Evolutionary conservation across 2,888 invertebrate species (phyloP).

Genomic region (Oscheius sp.): DNA sequence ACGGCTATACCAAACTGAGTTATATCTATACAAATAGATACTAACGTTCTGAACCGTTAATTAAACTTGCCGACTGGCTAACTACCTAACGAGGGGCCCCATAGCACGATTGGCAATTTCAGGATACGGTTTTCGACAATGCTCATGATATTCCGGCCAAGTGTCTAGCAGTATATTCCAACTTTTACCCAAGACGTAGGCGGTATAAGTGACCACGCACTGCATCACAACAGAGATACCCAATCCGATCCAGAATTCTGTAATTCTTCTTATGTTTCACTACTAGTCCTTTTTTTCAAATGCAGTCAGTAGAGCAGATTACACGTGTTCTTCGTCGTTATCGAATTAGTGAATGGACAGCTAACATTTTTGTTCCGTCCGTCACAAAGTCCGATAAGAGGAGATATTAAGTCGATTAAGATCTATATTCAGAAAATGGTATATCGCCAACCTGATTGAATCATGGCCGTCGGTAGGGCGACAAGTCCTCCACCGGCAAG

Average conservation of each 20-base stretch:
- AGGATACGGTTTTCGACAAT: conserved; percentile 67
- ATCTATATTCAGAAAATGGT: background rate
- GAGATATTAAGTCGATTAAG: background rate
- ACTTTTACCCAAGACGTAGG: conserved; percentile 62
- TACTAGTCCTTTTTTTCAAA: background rate
- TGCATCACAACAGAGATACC: conserved; percentile 55
- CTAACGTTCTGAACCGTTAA: conserved; percentile 43
- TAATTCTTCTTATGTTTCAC: conserved; percentile 28
- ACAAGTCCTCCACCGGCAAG: conserved; percentile 67
- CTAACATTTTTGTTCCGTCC: conserved; percentile 24
- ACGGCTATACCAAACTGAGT: conserved; percentile 66
- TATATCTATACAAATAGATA: conserved; percentile 61
- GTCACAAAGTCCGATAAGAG: conserved; percentile 15
- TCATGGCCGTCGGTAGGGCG: conserved; percentile 65
- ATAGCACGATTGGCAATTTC: conserved; percentile 64
- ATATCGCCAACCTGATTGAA: conserved; percentile 62
- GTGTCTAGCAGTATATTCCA: conserved; percentile 64
- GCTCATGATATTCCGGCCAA: conserved; percentile 66
- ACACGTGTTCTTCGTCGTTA: conserved; percentile 27
- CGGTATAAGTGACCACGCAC: conserved; percentile 58
- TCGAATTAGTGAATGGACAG: conserved; percentile 27
- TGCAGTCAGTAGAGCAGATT: background rate
- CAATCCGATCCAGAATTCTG: conserved; percentile 59
- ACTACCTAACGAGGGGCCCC: conserved; percentile 53
- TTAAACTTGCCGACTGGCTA: background rate